These are phyloP conservation scores for Stenopsyche tienmushanensis DNA, from an alignment of 1,140 invertebrate species.

Conservation along the genomic window DNA sequence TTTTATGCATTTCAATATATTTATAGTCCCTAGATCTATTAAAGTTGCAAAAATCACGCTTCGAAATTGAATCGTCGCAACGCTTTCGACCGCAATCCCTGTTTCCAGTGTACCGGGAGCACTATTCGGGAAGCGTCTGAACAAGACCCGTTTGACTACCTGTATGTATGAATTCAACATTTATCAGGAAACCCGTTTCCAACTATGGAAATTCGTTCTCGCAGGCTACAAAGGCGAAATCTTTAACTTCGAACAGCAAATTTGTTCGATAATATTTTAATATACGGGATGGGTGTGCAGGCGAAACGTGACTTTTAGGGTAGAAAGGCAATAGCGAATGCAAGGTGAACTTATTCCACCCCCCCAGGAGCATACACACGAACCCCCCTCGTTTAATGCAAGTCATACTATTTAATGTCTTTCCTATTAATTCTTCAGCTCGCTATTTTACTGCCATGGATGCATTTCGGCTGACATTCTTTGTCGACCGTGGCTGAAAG, in stretches of 20 bases:
- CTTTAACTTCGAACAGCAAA: conserved; percentile 4
- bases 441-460: too few relatives aligned
- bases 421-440: not conserved
- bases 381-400: not conserved
- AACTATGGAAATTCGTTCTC: conserved; percentile 1
- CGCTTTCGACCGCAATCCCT: too few relatives aligned
- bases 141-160: too few relatives aligned
- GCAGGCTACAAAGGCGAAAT: not conserved
- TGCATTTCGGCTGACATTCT: too few relatives aligned
- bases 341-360: not conserved
- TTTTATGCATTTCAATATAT: too few relatives aligned
- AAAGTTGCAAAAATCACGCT: too few relatives aligned
- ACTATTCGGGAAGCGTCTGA: too few relatives aligned
- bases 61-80: too few relatives aligned
- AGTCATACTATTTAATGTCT: not conserved
- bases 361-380: not conserved
- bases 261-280: conserved; percentile 13
- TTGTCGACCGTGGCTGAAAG: too few relatives aligned
- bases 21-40: too few relatives aligned
- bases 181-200: not conserved
- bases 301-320: not conserved
- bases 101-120: too few relatives aligned
- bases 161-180: conserved; percentile 3
- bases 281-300: not conserved
- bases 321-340: not conserved